Evolutionary conservation across 1,140 invertebrate species (phyloP), one percentile per base, ranked within the genome.

Genomic region (Musca vetustissima): DNA sequence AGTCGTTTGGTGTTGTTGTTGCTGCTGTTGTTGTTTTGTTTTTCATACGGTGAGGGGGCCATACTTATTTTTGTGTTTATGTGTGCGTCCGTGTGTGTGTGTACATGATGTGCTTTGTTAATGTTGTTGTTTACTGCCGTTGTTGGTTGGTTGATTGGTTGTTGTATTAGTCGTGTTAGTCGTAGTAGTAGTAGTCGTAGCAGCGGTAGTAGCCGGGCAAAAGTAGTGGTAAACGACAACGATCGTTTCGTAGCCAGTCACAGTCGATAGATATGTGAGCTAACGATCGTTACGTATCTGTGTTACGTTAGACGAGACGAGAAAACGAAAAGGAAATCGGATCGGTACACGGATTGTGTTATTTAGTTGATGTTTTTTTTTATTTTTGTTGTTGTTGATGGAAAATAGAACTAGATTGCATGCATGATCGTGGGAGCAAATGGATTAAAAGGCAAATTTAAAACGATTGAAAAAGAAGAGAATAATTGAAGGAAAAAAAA

Each of bases 261-360:
- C 59, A 55, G 65, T 70, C 69, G 59, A 55, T 70, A 68, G 65
- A 67, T 66, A 70, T 67, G 64, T 53, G 68, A 70, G 69, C 57
- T 66, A 70, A 70, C 53, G 49, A 70, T 70, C 65, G 53, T 70
- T 66, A 64, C 64, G 64, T 61, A 61, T 17, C 57, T 17, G 21
- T 22, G 57, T 61, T 32, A 25, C 22, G 19, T 32, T 19, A 24
- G 52, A 52, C n/a, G n/a, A n/a, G n/a, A n/a, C n/a, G 28, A 28
- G 8, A 28, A 28, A 8, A 3, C 28, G 28, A 53, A 21, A 21
- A 3, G 49, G n/a, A 6, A 21, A 52, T n/a, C 21, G n/a, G 49
- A 52, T n/a, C 49, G 49, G n/a, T n/a, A n/a, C n/a, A 17, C 49
- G 49, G 8, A 24, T 53, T 53, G 3, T 14, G 36, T 43, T 43